Evolutionary conservation across 2,113 vertebrate genomes (phyloP).

Genomic region (Nettapus auritus): DNA sequence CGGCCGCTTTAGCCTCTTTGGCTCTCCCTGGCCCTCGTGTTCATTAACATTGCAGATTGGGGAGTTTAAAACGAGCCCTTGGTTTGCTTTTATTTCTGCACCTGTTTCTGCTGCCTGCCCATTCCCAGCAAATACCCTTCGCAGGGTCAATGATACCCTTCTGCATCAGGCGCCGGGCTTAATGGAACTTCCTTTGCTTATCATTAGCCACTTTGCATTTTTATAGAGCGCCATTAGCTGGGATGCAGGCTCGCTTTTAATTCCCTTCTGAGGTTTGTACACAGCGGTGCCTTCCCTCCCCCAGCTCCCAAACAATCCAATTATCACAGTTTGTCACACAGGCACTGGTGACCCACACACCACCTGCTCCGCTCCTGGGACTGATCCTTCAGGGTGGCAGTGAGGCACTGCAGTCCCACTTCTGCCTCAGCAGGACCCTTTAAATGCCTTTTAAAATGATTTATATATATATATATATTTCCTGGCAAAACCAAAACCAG

Average conservation of each 20-base stretch:
- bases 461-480: not conserved
- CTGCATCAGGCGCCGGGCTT: not conserved
- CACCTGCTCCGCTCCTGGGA: not conserved
- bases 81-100: conserved; percentile 46
- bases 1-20: not conserved
- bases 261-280: conserved; percentile 42
- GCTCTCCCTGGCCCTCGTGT: not conserved
- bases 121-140: not conserved
- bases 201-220: conserved; percentile 47
- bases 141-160: not conserved
- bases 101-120: conserved; percentile 48
- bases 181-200: conserved; percentile 44
- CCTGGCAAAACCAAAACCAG: not conserved
- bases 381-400: not conserved
- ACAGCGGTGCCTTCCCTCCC: not conserved
- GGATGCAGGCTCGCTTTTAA: conserved; percentile 36
- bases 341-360: not conserved
- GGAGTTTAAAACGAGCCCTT: not conserved
- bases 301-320: conserved; percentile 43
- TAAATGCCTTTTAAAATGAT: not conserved
- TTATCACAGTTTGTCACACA: conserved; percentile 59
- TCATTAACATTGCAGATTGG: conserved; percentile 41
- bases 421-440: not conserved
- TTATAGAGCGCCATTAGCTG: conserved; percentile 14
- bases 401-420: not conserved